phyloP scores from a whole-genome alignment of 2,888 invertebrate genomes.

The Nomada fucata region DNA sequence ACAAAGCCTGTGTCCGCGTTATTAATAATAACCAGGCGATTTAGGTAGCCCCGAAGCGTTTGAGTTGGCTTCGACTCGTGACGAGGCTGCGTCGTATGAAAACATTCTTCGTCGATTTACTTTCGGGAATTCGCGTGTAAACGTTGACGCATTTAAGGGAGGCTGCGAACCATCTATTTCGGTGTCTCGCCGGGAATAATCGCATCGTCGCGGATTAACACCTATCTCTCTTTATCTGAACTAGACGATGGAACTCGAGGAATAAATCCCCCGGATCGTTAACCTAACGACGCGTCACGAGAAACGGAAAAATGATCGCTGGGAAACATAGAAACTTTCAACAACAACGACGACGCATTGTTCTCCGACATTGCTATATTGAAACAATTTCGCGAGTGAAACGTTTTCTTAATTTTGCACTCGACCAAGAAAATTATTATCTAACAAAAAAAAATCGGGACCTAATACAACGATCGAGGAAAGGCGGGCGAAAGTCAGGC shows the following conservation, averaged over 20 bases:
- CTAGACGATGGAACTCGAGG: not conserved
- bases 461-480: not conserved
- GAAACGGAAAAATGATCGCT: too few species aligned
- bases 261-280: too few species aligned
- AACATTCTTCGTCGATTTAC: conserved; percentile 84
- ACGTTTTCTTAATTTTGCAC: too few species aligned
- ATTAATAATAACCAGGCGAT: conserved; percentile 76
- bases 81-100: conserved; percentile 79
- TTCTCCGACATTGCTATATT: too few species aligned
- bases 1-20: conserved; percentile 74
- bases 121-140: conserved; percentile 82
- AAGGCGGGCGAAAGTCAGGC: conserved; percentile 31
- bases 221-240: conserved; percentile 4
- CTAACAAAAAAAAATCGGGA: too few species aligned
- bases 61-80: conserved; percentile 79
- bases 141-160: conserved; percentile 84
- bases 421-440: too few species aligned
- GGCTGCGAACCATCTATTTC: conserved; percentile 83
- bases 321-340: too few species aligned
- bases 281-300: too few species aligned
- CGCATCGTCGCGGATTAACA: conserved; percentile 60
- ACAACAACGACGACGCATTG: too few species aligned
- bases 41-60: conserved; percentile 70
- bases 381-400: too few species aligned
- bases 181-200: conserved; percentile 71